Percentiles rank a stretch among this genome's conserved stretches.
Evolutionary conservation across 2,797 vertebrate species (phyloP).

Genomic region (Emys orbicularis): DNA sequence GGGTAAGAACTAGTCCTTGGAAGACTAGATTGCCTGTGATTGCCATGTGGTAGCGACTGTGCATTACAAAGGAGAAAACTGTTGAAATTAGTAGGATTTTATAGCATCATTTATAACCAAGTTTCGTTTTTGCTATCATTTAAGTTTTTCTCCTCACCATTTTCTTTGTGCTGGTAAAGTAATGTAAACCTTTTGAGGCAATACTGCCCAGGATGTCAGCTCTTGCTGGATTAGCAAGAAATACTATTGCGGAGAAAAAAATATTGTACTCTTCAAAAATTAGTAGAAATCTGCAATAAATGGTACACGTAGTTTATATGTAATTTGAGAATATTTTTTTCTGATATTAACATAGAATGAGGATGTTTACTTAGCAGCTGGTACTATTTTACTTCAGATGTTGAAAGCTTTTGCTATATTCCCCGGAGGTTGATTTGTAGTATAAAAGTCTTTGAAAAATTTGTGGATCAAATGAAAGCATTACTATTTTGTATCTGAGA

Average conservation of each 20-base stretch:
- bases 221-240: not conserved
- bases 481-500: not conserved
- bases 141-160: slow-evolving; percentile 60
- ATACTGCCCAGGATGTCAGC: slow-evolving; percentile 34
- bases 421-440: not conserved
- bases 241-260: not conserved
- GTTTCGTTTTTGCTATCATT: slow-evolving; percentile 71
- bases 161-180: slow-evolving; percentile 57
- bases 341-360: not conserved
- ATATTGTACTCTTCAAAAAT: not conserved
- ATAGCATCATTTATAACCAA: slow-evolving; percentile 66
- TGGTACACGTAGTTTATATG: slow-evolving; percentile 24
- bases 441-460: not conserved
- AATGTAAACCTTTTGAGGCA: slow-evolving; percentile 53
- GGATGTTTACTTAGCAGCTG: not conserved
- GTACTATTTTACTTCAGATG: slow-evolving; percentile 14
- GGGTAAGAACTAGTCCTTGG: slow-evolving; percentile 22
- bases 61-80: slow-evolving; percentile 38
- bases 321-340: not conserved
- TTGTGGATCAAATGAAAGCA: not conserved
- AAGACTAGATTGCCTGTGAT: slow-evolving; percentile 64
- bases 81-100: slow-evolving; percentile 69
- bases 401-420: not conserved
- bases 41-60: slow-evolving; percentile 58
- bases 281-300: slow-evolving; percentile 56